Evolutionary conservation across 2,888 invertebrate genomes (phyloP), one percentile per base, ranked within the genome.

Genomic region (Notodonta ziczac): DNA sequence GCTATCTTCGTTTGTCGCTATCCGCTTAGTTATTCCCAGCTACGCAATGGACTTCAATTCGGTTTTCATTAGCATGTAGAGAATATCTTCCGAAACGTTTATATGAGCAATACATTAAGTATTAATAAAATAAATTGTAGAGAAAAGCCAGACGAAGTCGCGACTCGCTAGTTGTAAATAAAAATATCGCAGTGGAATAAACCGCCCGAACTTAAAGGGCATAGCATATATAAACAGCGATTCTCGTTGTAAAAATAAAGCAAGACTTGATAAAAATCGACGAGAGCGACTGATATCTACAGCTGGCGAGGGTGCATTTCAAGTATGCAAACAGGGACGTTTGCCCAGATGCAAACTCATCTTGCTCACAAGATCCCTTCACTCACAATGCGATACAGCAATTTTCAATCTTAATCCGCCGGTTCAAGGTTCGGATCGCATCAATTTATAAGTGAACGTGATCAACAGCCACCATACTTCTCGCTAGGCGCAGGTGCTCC

Each of bases 251-350:
- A 63, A 77, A 78, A 82, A 80, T 74, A 78, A 82, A 81, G 65
- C 56, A 65, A 73, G 69, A 69, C 67, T 72, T 69, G 79, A 78
- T 72, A 76, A 83, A 84, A 84, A 87, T 82, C 78, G 81, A 86
- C 64, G 62, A 82, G 76, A 65, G 81, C 84, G 83, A 82, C 71
- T 68, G 66, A 76, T 67, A 69, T 62, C 54, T 73, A 78, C 89
- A 88, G 84, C 87, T 88, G 88, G 85, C 81, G 67, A 75, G 74
- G 78, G 76, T 82, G 83, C 77, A 83, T 81, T 85, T 82, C 81
- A 80, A 80, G 83, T 83, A 84, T 80, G 83, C 83, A 81, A 83
- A 81, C 77, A 59, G 74, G 77, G 70, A 76, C 69, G 70, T 66
- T 65, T 52, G 67, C 68, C 54, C 70, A 71, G 78, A 84, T 81